Evolutionary conservation across 2,113 vertebrate genomes (phyloP).

Genomic region (Vicugna pacos): DNA sequence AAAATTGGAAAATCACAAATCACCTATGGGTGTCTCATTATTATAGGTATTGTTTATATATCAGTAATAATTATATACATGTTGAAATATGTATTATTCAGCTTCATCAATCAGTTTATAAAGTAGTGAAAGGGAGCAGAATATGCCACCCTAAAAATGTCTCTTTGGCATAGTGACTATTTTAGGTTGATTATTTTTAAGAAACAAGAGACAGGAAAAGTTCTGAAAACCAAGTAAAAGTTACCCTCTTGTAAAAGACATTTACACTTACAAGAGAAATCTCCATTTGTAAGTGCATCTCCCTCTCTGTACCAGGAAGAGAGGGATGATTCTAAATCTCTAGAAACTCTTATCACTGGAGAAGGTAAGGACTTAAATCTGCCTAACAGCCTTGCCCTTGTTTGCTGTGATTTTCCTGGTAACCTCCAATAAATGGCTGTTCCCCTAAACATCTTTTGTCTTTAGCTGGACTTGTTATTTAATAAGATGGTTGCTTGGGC

Average conservation of each 20-base stretch:
- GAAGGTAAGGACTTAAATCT: neutral
- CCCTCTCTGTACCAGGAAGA: neutral
- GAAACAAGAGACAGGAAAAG: neutral
- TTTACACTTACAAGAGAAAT: neutral
- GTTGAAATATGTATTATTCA: neutral
- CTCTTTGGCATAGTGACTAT: neutral
- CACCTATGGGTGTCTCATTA: neutral
- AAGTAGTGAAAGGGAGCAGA: neutral
- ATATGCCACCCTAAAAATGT: neutral
- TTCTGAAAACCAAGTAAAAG: neutral
- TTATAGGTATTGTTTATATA: neutral
- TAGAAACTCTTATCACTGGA: neutral
- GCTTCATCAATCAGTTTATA: neutral
- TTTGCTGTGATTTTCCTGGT: neutral
- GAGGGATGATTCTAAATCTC: neutral
- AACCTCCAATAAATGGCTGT: neutral
- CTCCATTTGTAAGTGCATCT: too few species aligned
- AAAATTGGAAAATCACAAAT: constrained; percentile 5
- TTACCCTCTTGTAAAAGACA: neutral
- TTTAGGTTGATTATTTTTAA: neutral
- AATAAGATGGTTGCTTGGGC: neutral
- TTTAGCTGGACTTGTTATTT: neutral
- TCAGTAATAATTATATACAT: neutral
- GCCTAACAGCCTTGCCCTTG: neutral
- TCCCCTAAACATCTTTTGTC: neutral